Evolutionary conservation across 2,113 vertebrate genomes (phyloP).

Genomic region (Pheucticus melanocephalus): DNA sequence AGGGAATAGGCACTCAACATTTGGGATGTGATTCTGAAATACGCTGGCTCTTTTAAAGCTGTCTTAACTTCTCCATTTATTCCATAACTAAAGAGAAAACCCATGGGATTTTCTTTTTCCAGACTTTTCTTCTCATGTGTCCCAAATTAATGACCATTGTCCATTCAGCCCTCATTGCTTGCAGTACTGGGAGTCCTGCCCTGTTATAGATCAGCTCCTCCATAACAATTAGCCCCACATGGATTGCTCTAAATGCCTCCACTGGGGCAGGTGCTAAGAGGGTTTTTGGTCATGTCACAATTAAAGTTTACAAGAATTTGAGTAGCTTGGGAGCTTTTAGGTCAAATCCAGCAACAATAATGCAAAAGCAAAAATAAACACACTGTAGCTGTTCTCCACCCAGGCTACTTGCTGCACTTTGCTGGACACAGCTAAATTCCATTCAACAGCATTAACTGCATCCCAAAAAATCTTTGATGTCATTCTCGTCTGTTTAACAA

Average conservation of each 20-base stretch:
- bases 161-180: neutral
- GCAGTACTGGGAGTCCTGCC: neutral
- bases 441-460: neutral
- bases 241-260: neutral
- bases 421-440: neutral
- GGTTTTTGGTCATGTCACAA: neutral
- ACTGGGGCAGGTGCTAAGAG: neutral
- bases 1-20: neutral
- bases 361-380: neutral
- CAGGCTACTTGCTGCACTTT: neutral
- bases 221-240: neutral
- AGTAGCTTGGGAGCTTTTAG: neutral
- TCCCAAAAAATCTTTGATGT: neutral
- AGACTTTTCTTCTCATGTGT: neutral
- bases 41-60: neutral
- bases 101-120: neutral
- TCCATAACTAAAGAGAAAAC: neutral
- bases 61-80: neutral
- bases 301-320: neutral
- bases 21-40: neutral
- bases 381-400: neutral
- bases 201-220: neutral
- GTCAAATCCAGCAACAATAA: neutral
- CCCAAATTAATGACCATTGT: neutral
- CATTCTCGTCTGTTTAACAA: neutral